These are phyloP conservation scores for Netelia virgata DNA, from an alignment of 2,888 invertebrate species.

Conservation along the genomic window DNA sequence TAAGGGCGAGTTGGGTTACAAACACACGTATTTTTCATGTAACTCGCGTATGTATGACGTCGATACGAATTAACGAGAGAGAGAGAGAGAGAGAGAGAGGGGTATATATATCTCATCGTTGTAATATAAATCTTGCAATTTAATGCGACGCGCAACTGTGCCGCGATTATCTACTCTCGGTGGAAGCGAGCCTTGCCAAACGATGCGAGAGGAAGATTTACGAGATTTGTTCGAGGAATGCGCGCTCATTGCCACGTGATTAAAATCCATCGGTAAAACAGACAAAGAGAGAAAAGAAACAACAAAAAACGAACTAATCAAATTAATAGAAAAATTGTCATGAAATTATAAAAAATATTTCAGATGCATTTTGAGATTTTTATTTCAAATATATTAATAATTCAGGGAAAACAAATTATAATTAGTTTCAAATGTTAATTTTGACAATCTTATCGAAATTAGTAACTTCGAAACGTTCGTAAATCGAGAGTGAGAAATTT, in stretches of 20 bases:
- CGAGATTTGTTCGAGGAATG: slow-evolving; percentile 64
- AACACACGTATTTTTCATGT: slow-evolving; percentile 50
- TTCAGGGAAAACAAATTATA: too few species aligned
- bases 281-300: neutral
- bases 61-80: slow-evolving; percentile 60
- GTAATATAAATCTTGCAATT: slow-evolving; percentile 69
- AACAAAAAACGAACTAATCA: too few species aligned
- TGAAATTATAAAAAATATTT: neutral
- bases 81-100: too few species aligned
- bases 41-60: slow-evolving; percentile 48
- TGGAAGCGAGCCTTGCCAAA: slow-evolving; percentile 32
- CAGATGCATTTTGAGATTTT: too few species aligned
- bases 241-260: slow-evolving; percentile 61
- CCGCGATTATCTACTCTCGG: slow-evolving; percentile 57
- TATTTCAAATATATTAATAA: too few species aligned
- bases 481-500: too few species aligned
- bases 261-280: slow-evolving; percentile 31
- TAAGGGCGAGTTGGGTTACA: slow-evolving; percentile 44
- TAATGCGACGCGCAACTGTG: slow-evolving; percentile 66
- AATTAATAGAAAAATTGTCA: neutral
- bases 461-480: too few species aligned
- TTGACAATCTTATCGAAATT: too few species aligned
- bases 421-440: too few species aligned
- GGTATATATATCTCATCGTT: slow-evolving; percentile 47
- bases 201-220: slow-evolving; percentile 52